phyloP scores from a whole-genome alignment of 2,888 invertebrate species.

The Eurois occulta region DNA sequence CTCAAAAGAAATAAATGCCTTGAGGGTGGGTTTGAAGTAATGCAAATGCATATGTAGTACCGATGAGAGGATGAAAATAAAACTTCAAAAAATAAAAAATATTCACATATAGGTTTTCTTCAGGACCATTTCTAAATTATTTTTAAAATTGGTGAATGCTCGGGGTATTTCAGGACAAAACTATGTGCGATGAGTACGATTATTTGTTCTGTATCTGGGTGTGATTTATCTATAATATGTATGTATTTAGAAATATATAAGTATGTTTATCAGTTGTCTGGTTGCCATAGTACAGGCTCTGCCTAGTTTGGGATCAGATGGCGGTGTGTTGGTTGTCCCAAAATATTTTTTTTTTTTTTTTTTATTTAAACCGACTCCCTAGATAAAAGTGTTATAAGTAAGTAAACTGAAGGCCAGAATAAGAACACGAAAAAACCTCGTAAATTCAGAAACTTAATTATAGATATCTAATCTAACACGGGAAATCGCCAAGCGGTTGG shows the following conservation, averaged over 20 bases:
- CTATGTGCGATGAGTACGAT: too few species aligned
- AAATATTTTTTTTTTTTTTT: too few species aligned
- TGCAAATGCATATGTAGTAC: neutral
- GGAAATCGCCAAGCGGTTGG: too few species aligned
- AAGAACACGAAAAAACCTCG: neutral
- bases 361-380: neutral
- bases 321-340: too few species aligned
- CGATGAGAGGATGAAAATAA: neutral
- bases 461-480: neutral
- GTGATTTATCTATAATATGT: too few species aligned
- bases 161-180: too few species aligned
- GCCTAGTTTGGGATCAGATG: too few species aligned
- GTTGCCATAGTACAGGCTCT: too few species aligned
- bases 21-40: neutral
- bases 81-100: neutral
- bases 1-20: neutral
- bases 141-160: neutral
- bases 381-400: neutral
- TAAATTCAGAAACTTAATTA: neutral
- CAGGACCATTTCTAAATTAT: neutral
- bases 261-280: too few species aligned
- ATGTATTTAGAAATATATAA: too few species aligned
- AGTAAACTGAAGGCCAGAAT: neutral
- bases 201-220: too few species aligned
- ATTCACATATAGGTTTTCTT: neutral